These are phyloP conservation scores for Reinhardtius hippoglossoides DNA, from an alignment of 2,113 vertebrate genomes.

Conservation along the genomic window DNA sequence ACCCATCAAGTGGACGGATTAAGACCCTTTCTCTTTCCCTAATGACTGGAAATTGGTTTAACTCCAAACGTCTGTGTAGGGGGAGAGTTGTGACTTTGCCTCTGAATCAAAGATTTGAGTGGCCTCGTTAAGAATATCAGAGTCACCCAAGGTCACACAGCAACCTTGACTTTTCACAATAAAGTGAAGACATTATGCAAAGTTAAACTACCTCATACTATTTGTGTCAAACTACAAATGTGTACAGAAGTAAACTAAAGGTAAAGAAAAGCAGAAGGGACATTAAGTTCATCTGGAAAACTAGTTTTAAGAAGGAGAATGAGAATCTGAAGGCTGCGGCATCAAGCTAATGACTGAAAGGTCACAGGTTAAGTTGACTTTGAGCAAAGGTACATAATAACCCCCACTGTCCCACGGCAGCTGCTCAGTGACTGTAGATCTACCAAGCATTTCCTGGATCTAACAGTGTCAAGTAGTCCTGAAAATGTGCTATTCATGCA, in stretches of 20 bases:
- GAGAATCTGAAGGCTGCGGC: neutral
- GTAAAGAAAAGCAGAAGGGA: neutral
- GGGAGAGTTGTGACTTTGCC: slow-evolving; percentile 4
- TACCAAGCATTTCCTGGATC: neutral
- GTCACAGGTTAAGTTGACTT: slow-evolving; percentile 31
- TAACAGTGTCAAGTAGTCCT: neutral
- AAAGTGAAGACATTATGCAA: neutral
- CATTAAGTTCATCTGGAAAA: neutral
- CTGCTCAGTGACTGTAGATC: slow-evolving; percentile 17
- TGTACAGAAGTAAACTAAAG: neutral
- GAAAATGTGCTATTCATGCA: neutral
- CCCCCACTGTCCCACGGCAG: slow-evolving; percentile 18
- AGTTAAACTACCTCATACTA: neutral
- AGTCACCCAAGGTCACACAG: slow-evolving; percentile 10
- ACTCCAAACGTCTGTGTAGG: slow-evolving; percentile 13
- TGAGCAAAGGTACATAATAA: slow-evolving; percentile 15
- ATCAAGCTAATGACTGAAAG: slow-evolving; percentile 8
- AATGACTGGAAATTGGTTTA: slow-evolving; percentile 52
- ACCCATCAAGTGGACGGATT: slow-evolving; percentile 21
- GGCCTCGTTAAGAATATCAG: slow-evolving; percentile 22
- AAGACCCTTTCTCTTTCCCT: slow-evolving; percentile 47
- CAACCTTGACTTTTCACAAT: slow-evolving; percentile 3
- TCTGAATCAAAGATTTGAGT: slow-evolving; percentile 16
- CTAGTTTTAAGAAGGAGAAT: neutral
- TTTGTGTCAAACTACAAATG: neutral